phyloP scores from a whole-genome alignment of 2,797 vertebrate genomes.

The Oophaga sylvatica region DNA sequence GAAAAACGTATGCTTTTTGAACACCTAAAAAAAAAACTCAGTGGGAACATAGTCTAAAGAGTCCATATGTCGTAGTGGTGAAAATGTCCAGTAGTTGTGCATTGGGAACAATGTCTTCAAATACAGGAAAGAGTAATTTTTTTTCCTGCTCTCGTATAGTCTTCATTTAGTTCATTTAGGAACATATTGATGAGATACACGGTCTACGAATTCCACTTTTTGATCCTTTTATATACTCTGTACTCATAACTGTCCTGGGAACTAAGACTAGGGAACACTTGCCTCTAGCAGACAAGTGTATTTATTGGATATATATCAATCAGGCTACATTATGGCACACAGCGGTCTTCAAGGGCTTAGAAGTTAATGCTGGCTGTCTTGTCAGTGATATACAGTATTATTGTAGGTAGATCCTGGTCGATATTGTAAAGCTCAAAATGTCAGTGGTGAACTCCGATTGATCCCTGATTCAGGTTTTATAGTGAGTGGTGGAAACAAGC shows the following conservation, averaged over 20 bases:
- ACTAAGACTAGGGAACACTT: neutral
- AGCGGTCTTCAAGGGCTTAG: neutral
- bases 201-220: neutral
- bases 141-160: too few relatives aligned
- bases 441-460: neutral
- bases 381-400: slow-evolving; percentile 7
- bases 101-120: too few relatives aligned
- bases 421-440: neutral
- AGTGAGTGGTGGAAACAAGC: neutral
- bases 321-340: neutral
- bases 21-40: too few relatives aligned
- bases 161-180: too few relatives aligned
- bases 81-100: too few relatives aligned
- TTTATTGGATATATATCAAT: slow-evolving; percentile 27
- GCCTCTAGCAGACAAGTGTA: neutral
- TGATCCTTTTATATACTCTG: neutral
- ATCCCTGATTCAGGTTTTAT: neutral
- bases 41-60: too few relatives aligned
- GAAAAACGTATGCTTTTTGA: too few relatives aligned
- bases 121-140: too few relatives aligned
- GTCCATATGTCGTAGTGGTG: too few relatives aligned
- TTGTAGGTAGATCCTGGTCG: neutral
- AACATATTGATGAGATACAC: too few relatives aligned
- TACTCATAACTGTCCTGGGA: neutral
- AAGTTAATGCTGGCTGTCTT: neutral